phyloP scores from a whole-genome alignment of 2,113 vertebrate genomes.

The Gymnogyps californianus region DNA sequence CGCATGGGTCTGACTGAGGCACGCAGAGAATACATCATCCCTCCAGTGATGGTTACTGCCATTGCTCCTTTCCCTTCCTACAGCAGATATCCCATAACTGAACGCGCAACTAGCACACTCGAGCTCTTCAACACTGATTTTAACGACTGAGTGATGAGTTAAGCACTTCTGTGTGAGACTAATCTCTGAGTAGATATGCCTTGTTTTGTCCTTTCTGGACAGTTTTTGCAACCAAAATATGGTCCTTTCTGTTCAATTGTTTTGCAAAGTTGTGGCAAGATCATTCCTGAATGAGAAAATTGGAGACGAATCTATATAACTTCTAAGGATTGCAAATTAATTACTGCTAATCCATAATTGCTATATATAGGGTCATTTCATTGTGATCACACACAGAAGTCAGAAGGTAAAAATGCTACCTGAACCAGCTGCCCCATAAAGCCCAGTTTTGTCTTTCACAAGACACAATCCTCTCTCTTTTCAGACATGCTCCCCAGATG shows the following conservation, averaged over 20 bases:
- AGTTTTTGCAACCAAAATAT: not conserved
- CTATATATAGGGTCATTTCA: not conserved
- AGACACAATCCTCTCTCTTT: not conserved
- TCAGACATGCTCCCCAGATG: not conserved
- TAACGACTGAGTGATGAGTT: not conserved
- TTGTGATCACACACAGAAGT: not conserved
- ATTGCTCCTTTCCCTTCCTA: not conserved
- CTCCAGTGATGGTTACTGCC: not conserved
- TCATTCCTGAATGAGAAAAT: not conserved
- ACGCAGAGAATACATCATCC: not conserved
- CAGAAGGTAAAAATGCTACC: not conserved
- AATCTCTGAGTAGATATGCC: not conserved
- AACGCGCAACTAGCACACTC: not conserved
- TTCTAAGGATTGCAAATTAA: not conserved
- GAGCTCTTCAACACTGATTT: not conserved
- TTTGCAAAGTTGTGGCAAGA: not conserved
- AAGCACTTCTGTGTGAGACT: not conserved
- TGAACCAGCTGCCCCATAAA: not conserved
- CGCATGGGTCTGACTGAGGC: not conserved
- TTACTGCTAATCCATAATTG: not conserved
- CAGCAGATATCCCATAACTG: rapidly evolving
- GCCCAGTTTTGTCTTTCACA: not conserved
- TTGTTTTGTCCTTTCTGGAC: not conserved
- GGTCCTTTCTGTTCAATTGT: not conserved
- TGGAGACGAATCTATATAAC: not conserved